phyloP scores from a whole-genome alignment of 2,797 vertebrate genomes.

The Xyrichtys novacula region DNA sequence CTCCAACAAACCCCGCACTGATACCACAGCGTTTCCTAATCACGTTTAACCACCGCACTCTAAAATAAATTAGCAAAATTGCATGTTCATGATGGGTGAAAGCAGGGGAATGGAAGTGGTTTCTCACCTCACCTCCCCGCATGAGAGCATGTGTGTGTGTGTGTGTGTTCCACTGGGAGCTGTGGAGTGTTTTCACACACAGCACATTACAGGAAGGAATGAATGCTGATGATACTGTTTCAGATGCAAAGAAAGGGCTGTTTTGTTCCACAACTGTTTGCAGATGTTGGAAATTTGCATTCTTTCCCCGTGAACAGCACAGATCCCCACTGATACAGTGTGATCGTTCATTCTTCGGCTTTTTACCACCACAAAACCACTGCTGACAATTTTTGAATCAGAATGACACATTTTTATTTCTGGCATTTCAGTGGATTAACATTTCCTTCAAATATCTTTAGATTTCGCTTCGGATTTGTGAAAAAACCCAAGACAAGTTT shows the following conservation, averaged over 20 bases:
- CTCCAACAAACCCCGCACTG: slow-evolving; percentile 37
- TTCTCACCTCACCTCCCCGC: slow-evolving; percentile 67
- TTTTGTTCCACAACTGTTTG: slow-evolving; percentile 68
- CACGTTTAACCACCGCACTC: slow-evolving; percentile 30
- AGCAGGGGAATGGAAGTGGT: slow-evolving; percentile 45
- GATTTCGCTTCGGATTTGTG: slow-evolving; percentile 84
- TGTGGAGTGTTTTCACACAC: slow-evolving; percentile 52
- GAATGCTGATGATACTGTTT: slow-evolving; percentile 71
- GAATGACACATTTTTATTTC: slow-evolving; percentile 22
- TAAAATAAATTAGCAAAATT: slow-evolving; percentile 43
- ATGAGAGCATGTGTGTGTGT: slow-evolving; percentile 51
- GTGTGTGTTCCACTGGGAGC: slow-evolving; percentile 52
- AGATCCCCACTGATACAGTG: slow-evolving; percentile 45
- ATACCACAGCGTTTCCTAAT: slow-evolving; percentile 21
- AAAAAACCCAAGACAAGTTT: slow-evolving; percentile 61
- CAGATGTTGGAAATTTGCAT: slow-evolving; percentile 72
- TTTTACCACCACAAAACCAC: slow-evolving; percentile 58
- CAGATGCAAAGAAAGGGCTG: slow-evolving; percentile 57
- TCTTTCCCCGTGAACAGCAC: slow-evolving; percentile 64
- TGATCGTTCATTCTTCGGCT: slow-evolving; percentile 52
- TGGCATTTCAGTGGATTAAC: slow-evolving; percentile 40
- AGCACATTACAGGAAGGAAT: slow-evolving; percentile 60
- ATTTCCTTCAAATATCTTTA: slow-evolving; percentile 71
- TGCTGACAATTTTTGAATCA: slow-evolving; percentile 24
- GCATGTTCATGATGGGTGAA: slow-evolving; percentile 63